Percentiles rank a stretch among this genome's conserved stretches.
Conservation (phyloP, 2,797 vertebrate genomes). For the Leptoclinus maculatus region DNA sequence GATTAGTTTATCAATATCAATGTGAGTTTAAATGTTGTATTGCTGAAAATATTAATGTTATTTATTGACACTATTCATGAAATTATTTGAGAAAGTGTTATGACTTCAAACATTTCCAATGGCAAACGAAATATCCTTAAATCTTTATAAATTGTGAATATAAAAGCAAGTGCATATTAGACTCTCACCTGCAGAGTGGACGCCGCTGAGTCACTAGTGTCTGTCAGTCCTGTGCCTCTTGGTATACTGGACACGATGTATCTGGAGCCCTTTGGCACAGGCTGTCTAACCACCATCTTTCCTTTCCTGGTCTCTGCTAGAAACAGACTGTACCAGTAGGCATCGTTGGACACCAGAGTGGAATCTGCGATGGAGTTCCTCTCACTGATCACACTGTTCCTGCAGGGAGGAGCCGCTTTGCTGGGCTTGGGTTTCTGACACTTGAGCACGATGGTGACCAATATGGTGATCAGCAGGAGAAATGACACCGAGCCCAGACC, state of each 20-base stretch:
- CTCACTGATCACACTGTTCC: conserved; percentile 74
- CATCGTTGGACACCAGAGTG: conserved; percentile 74
- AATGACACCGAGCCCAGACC: conserved; percentile 73
- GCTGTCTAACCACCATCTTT: conserved; percentile 72
- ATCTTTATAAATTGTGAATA: neutral
- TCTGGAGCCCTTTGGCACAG: conserved; percentile 72
- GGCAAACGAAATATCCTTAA: neutral
- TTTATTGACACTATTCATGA: accelerated
- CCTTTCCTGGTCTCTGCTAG: conserved; percentile 76
- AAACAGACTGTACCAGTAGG: conserved; percentile 77
- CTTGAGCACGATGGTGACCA: conserved; percentile 74
- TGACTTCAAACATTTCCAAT: too few species aligned
- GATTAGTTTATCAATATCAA: accelerated
- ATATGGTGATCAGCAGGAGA: conserved; percentile 71
- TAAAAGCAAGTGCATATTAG: accelerated
- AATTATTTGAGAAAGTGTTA: too few species aligned
- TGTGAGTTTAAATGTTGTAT: neutral
- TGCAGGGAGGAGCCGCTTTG: conserved; percentile 62
- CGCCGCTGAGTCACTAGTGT: conserved; percentile 74
- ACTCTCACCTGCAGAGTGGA: conserved; percentile 73
- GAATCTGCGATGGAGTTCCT: conserved; percentile 74
- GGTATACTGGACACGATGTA: conserved; percentile 78
- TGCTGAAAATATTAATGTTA: too few species aligned
- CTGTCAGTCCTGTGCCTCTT: conserved; percentile 69
- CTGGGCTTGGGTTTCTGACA: conserved; percentile 71